A percentile compares a stretch with the other conserved stretches of the same genome.
These are phyloP conservation scores for Drosophila paracracens DNA, from an alignment of 2,888 invertebrate genomes.

Conservation along the genomic window DNA sequence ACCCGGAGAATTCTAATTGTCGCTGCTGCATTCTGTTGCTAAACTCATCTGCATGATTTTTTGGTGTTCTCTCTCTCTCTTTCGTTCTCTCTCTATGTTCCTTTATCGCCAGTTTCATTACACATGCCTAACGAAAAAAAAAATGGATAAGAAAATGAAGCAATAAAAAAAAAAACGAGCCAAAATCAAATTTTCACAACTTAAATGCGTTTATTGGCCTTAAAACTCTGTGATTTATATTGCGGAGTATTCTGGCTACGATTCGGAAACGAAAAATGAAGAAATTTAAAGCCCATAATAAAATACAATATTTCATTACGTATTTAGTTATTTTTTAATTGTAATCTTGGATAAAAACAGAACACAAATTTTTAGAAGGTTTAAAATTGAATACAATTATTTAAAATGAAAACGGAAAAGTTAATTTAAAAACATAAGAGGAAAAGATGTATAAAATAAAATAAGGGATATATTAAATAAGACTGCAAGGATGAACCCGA, in stretches of 20 bases:
- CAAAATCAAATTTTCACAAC: constrained; percentile 14
- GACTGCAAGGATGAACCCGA: too few species aligned
- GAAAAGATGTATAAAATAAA: too few species aligned
- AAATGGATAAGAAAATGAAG: neutral
- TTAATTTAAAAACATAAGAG: too few species aligned
- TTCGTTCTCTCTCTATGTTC: constrained; percentile 1
- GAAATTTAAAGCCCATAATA: neutral
- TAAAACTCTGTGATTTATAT: constrained; percentile 21
- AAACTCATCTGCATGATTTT: constrained; percentile 78
- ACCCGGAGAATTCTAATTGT: constrained; percentile 40
- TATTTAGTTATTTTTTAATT: neutral
- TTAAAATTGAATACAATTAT: too few species aligned
- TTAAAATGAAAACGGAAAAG: neutral
- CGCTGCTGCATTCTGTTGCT: constrained; percentile 41
- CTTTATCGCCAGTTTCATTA: constrained; percentile 41
- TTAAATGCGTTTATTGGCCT: constrained; percentile 25
- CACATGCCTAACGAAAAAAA: constrained; percentile 28
- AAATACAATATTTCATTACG: neutral
- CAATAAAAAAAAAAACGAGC: constrained; percentile 4
- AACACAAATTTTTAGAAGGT: fast-evolving
- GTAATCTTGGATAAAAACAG: neutral
- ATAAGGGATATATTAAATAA: too few species aligned
- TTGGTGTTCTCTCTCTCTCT: constrained; percentile 13
- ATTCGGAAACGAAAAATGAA: constrained; percentile 6
- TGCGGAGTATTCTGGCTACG: neutral